Conservation (phyloP, 2,113 vertebrate species). For the Atlantisia rogersi region DNA sequence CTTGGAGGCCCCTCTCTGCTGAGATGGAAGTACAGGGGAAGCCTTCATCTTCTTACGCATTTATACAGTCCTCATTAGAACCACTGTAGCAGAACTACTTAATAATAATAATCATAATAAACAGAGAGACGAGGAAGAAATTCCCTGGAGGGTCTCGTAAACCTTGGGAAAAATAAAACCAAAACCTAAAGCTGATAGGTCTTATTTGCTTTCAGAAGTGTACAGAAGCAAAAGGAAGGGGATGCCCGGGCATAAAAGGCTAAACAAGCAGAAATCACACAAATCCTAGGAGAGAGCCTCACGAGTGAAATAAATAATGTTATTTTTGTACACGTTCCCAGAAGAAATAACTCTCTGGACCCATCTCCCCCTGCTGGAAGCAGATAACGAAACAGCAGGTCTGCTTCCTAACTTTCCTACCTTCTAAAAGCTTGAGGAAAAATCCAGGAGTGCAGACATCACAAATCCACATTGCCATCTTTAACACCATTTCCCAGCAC, state of each 20-base stretch:
- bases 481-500: not conserved
- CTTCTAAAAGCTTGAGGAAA: not conserved
- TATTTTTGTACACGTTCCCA: slow-evolving; percentile 27
- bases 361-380: slow-evolving; percentile 80
- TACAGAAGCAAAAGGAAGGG: not conserved
- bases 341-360: slow-evolving; percentile 61
- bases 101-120: not conserved
- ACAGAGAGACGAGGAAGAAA: not conserved
- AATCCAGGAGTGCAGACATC: not conserved
- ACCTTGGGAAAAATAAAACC: not conserved
- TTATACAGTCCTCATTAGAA: not conserved
- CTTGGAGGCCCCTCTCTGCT: not conserved
- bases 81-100: not conserved
- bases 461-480: not conserved
- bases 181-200: not conserved
- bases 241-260: not conserved
- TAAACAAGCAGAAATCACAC: not conserved
- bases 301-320: slow-evolving; percentile 27
- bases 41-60: not conserved
- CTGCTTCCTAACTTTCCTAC: not conserved
- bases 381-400: slow-evolving; percentile 32
- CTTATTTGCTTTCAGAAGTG: not conserved
- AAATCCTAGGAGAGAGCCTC: not conserved
- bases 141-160: not conserved
- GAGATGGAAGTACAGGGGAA: not conserved